These are phyloP conservation scores for Desmophyllum pertusum DNA, from an alignment of 92 coral and sea anemone species.

Conservation along the genomic window DNA sequence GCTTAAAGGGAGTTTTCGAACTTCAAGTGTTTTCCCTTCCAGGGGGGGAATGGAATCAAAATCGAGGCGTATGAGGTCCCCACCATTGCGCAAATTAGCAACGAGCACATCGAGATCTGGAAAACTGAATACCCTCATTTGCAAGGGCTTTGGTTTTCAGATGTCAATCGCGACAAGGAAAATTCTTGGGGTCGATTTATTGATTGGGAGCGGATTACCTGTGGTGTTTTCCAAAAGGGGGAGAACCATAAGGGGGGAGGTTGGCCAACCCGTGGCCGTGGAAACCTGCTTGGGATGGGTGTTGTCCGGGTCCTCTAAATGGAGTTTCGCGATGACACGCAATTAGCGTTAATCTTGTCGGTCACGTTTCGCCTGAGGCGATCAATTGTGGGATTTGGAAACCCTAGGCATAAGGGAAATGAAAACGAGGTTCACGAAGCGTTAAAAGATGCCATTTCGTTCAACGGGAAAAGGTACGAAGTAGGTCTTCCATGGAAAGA, in stretches of 20 bases:
- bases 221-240: slow-evolving; percentile 60
- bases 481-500: slow-evolving; percentile 36
- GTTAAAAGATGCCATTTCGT: slow-evolving; percentile 30
- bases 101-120: slow-evolving; percentile 42
- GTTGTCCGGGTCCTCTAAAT: slow-evolving; percentile 52
- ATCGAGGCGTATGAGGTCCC: slow-evolving; percentile 49
- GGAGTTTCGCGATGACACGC: not conserved
- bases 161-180: slow-evolving; percentile 42
- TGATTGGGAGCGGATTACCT: too few relatives aligned
- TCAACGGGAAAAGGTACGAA: slow-evolving; percentile 23
- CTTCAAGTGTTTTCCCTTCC: slow-evolving; percentile 25
- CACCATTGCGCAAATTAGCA: slow-evolving; percentile 12
- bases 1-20: slow-evolving; percentile 20
- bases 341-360: slow-evolving; percentile 31
- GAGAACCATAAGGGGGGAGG: slow-evolving; percentile 48
- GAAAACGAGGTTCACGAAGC: slow-evolving; percentile 56
- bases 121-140: slow-evolving; percentile 54
- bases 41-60: slow-evolving; percentile 30
- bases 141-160: slow-evolving; percentile 63
- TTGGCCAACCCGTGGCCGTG: slow-evolving; percentile 56
- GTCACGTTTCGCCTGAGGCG: not conserved
- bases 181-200: not conserved
- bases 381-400: slow-evolving; percentile 56
- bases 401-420: slow-evolving; percentile 65
- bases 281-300: slow-evolving; percentile 61